A percentile compares a stretch with the other conserved stretches of the same genome.
These are phyloP conservation scores for Crypturellus undulatus DNA, from an alignment of 2,113 vertebrate genomes.

Conservation along the genomic window DNA sequence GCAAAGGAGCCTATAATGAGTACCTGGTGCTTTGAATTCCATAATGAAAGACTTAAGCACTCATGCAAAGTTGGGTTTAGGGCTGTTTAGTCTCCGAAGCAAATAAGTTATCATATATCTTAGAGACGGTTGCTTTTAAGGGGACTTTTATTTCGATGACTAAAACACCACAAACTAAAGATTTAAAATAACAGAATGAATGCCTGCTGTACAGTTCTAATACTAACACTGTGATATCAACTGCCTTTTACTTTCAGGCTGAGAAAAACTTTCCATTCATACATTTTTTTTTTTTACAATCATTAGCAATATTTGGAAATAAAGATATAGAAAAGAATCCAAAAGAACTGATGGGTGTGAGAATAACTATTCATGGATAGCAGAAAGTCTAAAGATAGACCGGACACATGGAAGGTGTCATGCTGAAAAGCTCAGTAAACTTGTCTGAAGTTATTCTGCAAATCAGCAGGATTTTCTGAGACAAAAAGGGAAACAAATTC, in stretches of 20 bases:
- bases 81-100: not conserved
- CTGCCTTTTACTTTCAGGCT: not conserved
- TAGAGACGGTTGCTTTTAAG: not conserved
- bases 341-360: not conserved
- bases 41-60: not conserved
- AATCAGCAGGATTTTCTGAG: not conserved
- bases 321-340: not conserved
- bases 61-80: not conserved
- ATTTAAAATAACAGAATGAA: not conserved
- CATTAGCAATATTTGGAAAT: not conserved
- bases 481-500: not conserved
- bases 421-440: not conserved
- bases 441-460: not conserved
- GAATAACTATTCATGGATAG: not conserved
- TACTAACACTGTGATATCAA: not conserved
- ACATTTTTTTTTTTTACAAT: not conserved
- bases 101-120: not conserved
- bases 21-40: not conserved
- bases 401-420: too few species aligned
- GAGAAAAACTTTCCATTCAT: not conserved
- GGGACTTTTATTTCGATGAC: not conserved
- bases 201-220: not conserved
- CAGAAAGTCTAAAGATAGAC: not conserved
- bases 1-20: not conserved
- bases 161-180: fast-evolving